Base-by-base conservation (phyloP, 92 coral and sea anemone species). In the Galaxea fascicularis region DNA sequence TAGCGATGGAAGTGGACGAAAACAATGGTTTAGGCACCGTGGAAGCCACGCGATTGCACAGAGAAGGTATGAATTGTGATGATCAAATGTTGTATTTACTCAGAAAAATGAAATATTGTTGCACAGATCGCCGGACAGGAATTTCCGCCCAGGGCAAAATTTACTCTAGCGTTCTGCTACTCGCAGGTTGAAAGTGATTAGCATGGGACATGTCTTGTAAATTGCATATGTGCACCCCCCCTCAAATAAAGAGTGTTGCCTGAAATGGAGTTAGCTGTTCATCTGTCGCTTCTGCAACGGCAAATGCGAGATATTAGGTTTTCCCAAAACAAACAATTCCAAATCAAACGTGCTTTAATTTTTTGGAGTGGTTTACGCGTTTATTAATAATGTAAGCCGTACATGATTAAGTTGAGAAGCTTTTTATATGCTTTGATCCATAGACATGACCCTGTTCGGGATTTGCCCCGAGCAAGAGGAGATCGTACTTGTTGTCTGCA, bases 1-100 rank as follows among this genome's bases (percentile, higher is more conserved):
- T 80, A 94, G 98, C 98, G 64, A 94, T 94, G 98, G 98, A 91
- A 89, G 99, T 91, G 94, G 99, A 94, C 87, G 98, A 97, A 89
- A 97, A 94, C 99, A 97, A 94, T 97, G 93, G 90, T 82, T 89
- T 87, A 68, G 91, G 93, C 67, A 69, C 83, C 53, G 90, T 89
- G 77, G 98, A 97, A 89, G 98, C 99, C 93, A 94, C 99, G 83
- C 93, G 96, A 89, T 91, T 97, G 81, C 91, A 91, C 71, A 81
- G 82, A 82, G 91, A 94, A 91, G 99, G 99, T 97, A 93, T 77
- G 80, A 57, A 74, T 54, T 68, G 74, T 74, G 82, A 74, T 72
- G 15, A 10, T 68, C 60, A 22, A 73, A 52, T 30, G 70, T 74
- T 65, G 22, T 73, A 72, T 46, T 83, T 74, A 52, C 81, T 65